phyloP scores from a whole-genome alignment of 53 echinoderm and acorn worm genomes.

The Stichopus horrens region DNA sequence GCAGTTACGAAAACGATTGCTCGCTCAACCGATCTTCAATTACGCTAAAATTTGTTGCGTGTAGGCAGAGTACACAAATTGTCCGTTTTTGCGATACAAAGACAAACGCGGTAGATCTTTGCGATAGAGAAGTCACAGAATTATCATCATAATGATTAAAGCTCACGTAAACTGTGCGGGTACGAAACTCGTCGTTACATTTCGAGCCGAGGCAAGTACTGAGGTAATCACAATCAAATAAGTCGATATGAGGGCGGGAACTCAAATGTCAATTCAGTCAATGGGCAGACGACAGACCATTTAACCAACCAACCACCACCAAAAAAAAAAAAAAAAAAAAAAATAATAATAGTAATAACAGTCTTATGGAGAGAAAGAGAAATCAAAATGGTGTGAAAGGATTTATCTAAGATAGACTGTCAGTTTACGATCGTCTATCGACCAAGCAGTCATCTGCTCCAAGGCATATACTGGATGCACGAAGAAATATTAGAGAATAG shows the following conservation, averaged over 20 bases:
- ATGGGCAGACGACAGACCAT: neutral
- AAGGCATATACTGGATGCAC: neutral
- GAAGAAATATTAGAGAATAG: too few species aligned
- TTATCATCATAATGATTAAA: constrained; percentile 40
- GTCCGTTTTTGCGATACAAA: constrained; percentile 27
- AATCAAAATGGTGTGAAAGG: too few species aligned
- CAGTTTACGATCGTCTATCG: neutral
- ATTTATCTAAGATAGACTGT: neutral
- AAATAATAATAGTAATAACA: too few species aligned
- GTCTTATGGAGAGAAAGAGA: too few species aligned
- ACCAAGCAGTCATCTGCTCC: neutral
- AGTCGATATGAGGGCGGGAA: constrained; percentile 36
- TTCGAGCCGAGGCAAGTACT: neutral
- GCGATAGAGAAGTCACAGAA: constrained; percentile 41
- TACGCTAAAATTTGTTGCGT: constrained; percentile 45
- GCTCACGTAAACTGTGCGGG: neutral
- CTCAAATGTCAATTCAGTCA: neutral
- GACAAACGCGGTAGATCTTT: neutral
- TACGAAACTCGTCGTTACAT: neutral
- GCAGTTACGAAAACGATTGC: constrained; percentile 20
- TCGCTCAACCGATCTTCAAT: constrained; percentile 45
- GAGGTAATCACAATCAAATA: constrained; percentile 22
- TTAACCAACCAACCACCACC: too few species aligned
- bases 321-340: too few species aligned
- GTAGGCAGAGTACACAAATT: constrained; percentile 49